phyloP scores from a whole-genome alignment of 2,888 invertebrate genomes.

The Acanthococcus lagerstroemiae region DNA sequence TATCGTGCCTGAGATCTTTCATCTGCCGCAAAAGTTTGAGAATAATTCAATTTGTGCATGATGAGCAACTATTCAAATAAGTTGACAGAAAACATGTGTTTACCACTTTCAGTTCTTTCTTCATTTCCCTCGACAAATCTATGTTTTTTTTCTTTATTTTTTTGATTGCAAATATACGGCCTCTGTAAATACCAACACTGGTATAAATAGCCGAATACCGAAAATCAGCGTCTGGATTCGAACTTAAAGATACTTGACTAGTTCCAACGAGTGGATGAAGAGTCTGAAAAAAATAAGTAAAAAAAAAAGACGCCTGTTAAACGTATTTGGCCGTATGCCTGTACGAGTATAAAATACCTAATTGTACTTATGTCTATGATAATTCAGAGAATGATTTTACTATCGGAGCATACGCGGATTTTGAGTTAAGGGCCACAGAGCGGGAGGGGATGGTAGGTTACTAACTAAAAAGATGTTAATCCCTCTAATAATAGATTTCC shows the following conservation, averaged over 20 bases:
- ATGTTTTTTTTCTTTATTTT: constrained; percentile 73
- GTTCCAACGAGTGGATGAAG: constrained; percentile 56
- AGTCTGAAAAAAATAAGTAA: constrained; percentile 24
- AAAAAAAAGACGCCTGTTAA: not conserved
- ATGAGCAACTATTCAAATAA: not conserved
- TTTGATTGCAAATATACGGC: constrained; percentile 76
- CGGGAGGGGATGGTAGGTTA: no score
- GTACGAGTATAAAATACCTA: no score
- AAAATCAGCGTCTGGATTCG: constrained; percentile 84
- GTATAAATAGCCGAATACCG: constrained; percentile 84
- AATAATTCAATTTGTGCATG: not conserved
- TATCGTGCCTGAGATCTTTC: constrained; percentile 81
- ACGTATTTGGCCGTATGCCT: no score
- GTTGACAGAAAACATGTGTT: not conserved
- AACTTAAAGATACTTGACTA: constrained; percentile 82
- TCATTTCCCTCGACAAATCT: constrained; percentile 80
- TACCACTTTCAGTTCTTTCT: constrained; percentile 83
- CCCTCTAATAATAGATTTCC: no score
- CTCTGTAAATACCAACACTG: constrained; percentile 79
- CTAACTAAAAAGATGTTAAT: no score
- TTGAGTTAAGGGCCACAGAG: no score
- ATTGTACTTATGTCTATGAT: no score
- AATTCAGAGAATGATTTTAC: no score
- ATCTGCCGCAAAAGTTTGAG: constrained; percentile 49
- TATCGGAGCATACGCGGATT: no score